Evolutionary conservation across 2,797 vertebrate genomes (phyloP).

Genomic region (Heteromormyrus szaboi): DNA sequence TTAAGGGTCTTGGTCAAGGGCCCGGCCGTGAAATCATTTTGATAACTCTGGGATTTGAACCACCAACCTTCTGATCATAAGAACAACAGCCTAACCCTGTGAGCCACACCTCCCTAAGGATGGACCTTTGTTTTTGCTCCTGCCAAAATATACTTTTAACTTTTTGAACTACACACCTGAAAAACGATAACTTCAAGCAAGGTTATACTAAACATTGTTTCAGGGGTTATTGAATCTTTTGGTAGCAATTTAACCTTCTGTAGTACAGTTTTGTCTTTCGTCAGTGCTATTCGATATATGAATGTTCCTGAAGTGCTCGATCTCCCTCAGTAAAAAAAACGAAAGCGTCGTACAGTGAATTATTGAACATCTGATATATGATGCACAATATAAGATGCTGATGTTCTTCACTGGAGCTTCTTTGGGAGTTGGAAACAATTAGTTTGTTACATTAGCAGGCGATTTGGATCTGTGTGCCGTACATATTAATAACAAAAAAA

Average conservation of each 20-base stretch:
- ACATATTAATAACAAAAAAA: conserved; percentile 40
- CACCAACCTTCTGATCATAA: not conserved
- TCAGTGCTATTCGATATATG: not conserved
- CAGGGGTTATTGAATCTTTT: not conserved
- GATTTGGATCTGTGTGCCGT: conserved; percentile 20
- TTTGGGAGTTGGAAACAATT: not conserved
- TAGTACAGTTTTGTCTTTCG: not conserved
- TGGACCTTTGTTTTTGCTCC: not conserved
- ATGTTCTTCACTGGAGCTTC: conserved; percentile 10
- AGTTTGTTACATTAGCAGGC: not conserved
- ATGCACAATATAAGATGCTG: not conserved
- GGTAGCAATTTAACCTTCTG: not conserved
- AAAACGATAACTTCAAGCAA: not conserved
- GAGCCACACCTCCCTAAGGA: not conserved
- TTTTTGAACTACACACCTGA: not conserved
- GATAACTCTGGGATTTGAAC: not conserved
- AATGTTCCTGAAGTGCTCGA: not conserved
- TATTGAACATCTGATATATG: not conserved
- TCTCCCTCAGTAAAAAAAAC: not conserved
- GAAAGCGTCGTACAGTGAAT: not conserved
- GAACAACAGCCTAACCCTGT: not conserved
- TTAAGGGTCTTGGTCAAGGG: not conserved
- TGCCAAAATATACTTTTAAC: not conserved
- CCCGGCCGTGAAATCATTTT: not conserved
- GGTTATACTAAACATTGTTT: not conserved